Conservation (phyloP, 2,113 vertebrate species). For the Malurus alboscapulatus region DNA sequence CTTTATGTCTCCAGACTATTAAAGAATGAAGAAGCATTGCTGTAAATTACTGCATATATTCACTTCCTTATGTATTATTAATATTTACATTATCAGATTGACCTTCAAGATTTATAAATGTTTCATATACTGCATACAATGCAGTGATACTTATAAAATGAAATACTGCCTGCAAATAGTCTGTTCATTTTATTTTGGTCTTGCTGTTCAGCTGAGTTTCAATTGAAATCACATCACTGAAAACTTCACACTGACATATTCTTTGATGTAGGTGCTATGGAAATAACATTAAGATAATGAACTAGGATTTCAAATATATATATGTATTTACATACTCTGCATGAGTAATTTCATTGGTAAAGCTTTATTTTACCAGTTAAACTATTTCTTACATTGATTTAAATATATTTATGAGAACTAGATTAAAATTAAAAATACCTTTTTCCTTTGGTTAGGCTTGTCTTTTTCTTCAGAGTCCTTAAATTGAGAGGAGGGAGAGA, state of each 20-base stretch:
- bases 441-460: constrained; percentile 58
- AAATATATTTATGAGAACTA: constrained; percentile 65
- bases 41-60: constrained; percentile 85
- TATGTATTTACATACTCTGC: constrained; percentile 59
- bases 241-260: constrained; percentile 74
- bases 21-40: constrained; percentile 83
- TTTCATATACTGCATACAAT: constrained; percentile 87
- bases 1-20: constrained; percentile 83
- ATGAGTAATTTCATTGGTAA: constrained; percentile 61
- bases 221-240: constrained; percentile 74
- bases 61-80: constrained; percentile 95
- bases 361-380: constrained; percentile 61
- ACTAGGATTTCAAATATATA: constrained; percentile 60
- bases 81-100: constrained; percentile 98
- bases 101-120: constrained; percentile 97
- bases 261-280: constrained; percentile 74
- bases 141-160: constrained; percentile 81
- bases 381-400: constrained; percentile 48
- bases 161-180: constrained; percentile 82
- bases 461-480: constrained; percentile 24
- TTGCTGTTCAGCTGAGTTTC: constrained; percentile 73
- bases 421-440: constrained; percentile 65
- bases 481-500: constrained; percentile 3
- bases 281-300: constrained; percentile 77
- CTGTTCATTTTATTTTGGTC: constrained; percentile 81